Evolutionary conservation across 2,888 invertebrate genomes (phyloP).

Genomic region (Catocala sponsa): DNA sequence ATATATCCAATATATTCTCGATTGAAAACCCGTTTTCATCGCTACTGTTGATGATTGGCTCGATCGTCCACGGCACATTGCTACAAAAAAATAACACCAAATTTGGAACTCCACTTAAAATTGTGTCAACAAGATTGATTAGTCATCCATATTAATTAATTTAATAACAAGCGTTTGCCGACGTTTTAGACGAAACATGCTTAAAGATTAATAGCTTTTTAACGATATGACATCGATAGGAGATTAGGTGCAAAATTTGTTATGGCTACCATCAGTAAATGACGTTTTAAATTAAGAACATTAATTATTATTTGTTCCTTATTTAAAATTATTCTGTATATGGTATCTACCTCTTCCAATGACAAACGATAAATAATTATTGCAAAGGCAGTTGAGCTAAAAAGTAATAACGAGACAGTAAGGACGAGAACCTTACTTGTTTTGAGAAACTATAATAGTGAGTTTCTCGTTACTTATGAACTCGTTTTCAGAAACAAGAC

Average conservation of each 20-base stretch:
- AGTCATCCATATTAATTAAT: constrained; percentile 62
- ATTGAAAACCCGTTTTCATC: constrained; percentile 9
- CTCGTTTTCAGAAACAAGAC: too few species aligned
- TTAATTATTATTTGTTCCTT: neutral
- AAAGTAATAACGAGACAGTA: too few species aligned
- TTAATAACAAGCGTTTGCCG: constrained; percentile 50
- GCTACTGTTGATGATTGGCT: constrained; percentile 1
- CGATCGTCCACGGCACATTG: constrained; percentile 4
- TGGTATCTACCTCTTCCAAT: too few species aligned
- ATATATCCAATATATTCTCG: constrained; percentile 8
- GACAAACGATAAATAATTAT: too few species aligned
- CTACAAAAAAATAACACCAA: constrained; percentile 11
- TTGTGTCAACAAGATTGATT: constrained; percentile 74
- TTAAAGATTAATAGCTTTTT: constrained; percentile 24
- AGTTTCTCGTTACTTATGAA: too few species aligned
- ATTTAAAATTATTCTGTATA: too few species aligned
- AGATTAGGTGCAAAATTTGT: too few species aligned
- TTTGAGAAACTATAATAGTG: too few species aligned
- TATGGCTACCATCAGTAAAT: neutral
- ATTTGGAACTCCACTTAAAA: constrained; percentile 39
- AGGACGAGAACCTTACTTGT: too few species aligned
- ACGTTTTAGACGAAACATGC: constrained; percentile 43
- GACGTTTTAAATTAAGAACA: neutral
- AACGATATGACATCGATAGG: neutral
- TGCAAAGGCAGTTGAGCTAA: too few species aligned